Base-by-base conservation (phyloP, 2,888 invertebrate species). In the Brachylomia viminalis region DNA sequence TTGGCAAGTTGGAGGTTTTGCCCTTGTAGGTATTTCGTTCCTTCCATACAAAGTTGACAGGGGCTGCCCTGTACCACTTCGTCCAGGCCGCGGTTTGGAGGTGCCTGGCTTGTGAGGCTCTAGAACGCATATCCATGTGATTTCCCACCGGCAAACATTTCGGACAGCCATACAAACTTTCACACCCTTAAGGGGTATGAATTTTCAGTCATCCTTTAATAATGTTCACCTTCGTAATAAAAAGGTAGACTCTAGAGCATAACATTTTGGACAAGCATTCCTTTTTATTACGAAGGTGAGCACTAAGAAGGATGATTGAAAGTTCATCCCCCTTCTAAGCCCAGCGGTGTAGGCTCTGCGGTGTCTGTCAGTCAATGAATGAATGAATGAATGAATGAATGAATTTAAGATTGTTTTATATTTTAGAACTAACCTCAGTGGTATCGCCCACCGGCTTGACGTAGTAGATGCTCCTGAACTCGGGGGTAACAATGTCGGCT, bases 391-490 rank as follows among this genome's bases (percentile, higher is more conserved):
- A 38, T 17, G 27, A 27, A 30, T 6, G 7, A 61, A 61, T 33
- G 6, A 11, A 61, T 61, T 33, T 33, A 61, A 13, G 13, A 23
- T 61, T 20, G 20, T 33, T 61, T 4, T 59, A 61, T 23, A 4
- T 23, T 3, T 33, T 33, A 47, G 15, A 62, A 62, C 62, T 10
- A 8, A 98, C 97, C 96, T 98, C 97, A 80, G 97, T 97, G 20
- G 97, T 96, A 90, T 98, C 98, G 85, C 98, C 98, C 17, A 98
- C 96, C 0, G 98, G 98, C 89, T 98, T 98, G 0, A 99, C 97
- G 90, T 98, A 98, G 92, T 98, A 98, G 0, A 98, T 95, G 91
- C 97, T 97, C 68, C 96, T 96, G 91, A 98, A 98, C 62, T 96
- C 95, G 0, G 97, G 94, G 10, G 97, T 97, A 27, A 98, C 97